These are phyloP conservation scores for Ceratina calcarata DNA, from an alignment of 1,140 invertebrate species.

Conservation along the genomic window DNA sequence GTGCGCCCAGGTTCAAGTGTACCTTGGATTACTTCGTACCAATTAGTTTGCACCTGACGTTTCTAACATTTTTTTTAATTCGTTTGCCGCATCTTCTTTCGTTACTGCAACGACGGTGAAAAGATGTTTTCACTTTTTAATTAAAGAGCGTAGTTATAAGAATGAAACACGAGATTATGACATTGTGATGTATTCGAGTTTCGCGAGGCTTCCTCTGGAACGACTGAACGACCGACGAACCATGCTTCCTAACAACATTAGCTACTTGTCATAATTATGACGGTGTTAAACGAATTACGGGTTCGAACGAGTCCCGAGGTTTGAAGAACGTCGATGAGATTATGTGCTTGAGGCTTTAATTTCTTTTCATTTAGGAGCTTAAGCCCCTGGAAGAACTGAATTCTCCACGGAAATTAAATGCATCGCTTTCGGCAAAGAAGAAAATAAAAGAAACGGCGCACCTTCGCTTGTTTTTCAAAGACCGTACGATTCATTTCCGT, in stretches of 20 bases:
- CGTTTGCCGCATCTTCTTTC: background rate
- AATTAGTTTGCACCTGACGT: background rate
- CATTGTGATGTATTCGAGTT: constrained; percentile 11
- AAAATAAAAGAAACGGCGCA: background rate
- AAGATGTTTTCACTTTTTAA: background rate
- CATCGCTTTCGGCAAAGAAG: background rate
- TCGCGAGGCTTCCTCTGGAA: constrained; percentile 2
- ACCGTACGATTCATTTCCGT: background rate
- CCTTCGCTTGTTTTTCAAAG: background rate
- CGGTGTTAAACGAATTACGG: constrained; percentile 13
- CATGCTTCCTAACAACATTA: constrained; percentile 22
- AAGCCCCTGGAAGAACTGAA: background rate
- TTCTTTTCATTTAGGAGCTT: too few relatives aligned
- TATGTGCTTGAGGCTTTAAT: background rate
- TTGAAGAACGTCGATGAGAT: background rate
- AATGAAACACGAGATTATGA: background rate
- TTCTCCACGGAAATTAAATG: background rate
- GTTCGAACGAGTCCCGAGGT: background rate
- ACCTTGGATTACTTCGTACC: background rate
- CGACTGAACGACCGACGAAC: background rate
- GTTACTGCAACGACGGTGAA: background rate
- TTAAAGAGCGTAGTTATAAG: background rate
- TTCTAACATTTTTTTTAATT: background rate
- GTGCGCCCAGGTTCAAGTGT: too few relatives aligned
- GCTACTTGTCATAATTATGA: constrained; percentile 18